These are phyloP conservation scores for Halcyon senegalensis DNA, from an alignment of 2,113 vertebrate species.

Conservation along the genomic window DNA sequence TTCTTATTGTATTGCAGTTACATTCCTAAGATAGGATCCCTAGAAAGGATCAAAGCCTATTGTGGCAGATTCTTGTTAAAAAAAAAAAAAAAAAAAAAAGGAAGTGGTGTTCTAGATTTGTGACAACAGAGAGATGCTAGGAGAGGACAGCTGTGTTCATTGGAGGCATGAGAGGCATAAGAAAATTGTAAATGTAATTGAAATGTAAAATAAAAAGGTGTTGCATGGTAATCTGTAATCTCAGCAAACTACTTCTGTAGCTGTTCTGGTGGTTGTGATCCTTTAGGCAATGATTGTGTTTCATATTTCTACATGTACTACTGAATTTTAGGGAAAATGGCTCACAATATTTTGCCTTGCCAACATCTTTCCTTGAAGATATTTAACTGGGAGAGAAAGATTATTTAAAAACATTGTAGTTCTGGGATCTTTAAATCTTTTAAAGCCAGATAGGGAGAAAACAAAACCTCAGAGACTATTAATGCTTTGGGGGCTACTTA, in stretches of 20 bases:
- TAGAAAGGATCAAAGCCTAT: neutral
- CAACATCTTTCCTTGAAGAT: neutral
- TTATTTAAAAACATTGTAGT: neutral
- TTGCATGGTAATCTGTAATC: fast-evolving
- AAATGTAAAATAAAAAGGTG: neutral
- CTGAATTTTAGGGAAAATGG: neutral
- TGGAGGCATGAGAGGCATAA: neutral
- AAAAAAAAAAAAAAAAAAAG: neutral
- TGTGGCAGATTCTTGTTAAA: neutral
- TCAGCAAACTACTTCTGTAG: neutral
- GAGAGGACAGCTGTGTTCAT: neutral
- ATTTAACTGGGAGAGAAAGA: neutral
- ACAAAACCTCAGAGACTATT: constrained; percentile 1
- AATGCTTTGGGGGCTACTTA: neutral
- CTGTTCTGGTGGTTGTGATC: neutral
- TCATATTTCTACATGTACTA: neutral
- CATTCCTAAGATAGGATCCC: neutral
- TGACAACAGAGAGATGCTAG: neutral
- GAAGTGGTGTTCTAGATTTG: neutral
- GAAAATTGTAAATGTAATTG: neutral
- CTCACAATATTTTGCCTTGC: neutral
- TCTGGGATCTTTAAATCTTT: neutral
- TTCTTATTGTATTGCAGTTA: neutral
- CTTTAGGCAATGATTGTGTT: neutral
- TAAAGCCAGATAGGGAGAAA: neutral